phyloP scores from a whole-genome alignment of 2,888 invertebrate genomes.

The Bugulina stolonifera region DNA sequence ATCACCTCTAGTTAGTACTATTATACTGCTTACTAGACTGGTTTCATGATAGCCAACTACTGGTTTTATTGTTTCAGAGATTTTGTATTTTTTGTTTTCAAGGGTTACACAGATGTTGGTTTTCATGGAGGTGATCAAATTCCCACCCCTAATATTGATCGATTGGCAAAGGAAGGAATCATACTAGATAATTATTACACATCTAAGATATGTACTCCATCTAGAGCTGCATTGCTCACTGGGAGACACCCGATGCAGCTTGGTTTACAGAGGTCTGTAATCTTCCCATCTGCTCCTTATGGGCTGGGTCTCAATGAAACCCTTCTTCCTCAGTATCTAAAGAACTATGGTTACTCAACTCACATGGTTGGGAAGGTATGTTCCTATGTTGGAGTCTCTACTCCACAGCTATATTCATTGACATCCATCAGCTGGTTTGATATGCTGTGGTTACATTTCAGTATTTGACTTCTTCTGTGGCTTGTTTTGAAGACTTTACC shows the following conservation, averaged over 20 bases:
- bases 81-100: neutral
- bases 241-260: constrained; percentile 7
- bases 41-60: no score
- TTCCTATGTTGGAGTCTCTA: no score
- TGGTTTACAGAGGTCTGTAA: neutral
- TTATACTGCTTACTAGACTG: no score
- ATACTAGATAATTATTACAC: constrained; percentile 15
- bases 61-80: no score
- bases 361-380: constrained; percentile 16
- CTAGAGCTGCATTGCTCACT: neutral
- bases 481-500: no score
- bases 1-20: no score
- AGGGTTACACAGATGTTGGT: constrained; percentile 13
- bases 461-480: no score
- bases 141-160: constrained; percentile 8
- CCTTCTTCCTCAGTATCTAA: constrained; percentile 12
- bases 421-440: no score
- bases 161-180: neutral
- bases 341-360: constrained; percentile 2
- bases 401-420: no score
- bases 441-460: no score
- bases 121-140: constrained; percentile 4
- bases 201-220: constrained; percentile 2
- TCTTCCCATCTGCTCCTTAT: neutral
- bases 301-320: constrained; percentile 10